Percentiles rank a stretch among this genome's conserved stretches.
phyloP scores from a whole-genome alignment of 1,140 invertebrate genomes.

The Mactra quadrangularis region DNA sequence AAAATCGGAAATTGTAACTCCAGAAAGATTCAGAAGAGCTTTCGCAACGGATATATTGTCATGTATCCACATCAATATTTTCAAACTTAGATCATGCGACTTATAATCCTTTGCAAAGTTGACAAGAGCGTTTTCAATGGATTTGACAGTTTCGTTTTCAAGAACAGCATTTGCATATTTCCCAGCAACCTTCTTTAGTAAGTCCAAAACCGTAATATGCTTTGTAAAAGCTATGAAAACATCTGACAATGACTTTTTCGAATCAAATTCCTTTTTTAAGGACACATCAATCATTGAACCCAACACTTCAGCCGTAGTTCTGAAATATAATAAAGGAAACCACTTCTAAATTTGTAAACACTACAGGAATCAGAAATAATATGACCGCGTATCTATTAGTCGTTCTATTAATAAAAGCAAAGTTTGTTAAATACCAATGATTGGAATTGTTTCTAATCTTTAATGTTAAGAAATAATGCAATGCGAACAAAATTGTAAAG shows the following conservation, averaged over 20 bases:
- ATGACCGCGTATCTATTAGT: too few species aligned
- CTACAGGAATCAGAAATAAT: too few species aligned
- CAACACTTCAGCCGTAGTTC: not conserved
- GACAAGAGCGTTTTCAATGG: not conserved
- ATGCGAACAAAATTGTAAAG: too few species aligned
- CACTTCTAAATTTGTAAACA: too few species aligned
- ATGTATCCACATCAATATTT: not conserved
- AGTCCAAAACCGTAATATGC: slow-evolving; percentile 6
- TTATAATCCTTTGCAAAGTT: not conserved
- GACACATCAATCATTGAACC: not conserved
- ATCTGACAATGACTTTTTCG: not conserved
- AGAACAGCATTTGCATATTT: not conserved
- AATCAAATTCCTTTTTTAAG: not conserved
- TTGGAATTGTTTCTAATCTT: too few species aligned
- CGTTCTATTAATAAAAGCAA: too few species aligned
- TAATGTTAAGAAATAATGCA: too few species aligned
- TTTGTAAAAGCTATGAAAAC: not conserved
- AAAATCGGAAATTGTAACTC: not conserved
- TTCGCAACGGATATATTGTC: not conserved
- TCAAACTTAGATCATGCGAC: not conserved
- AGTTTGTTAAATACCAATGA: too few species aligned
- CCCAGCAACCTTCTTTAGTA: not conserved
- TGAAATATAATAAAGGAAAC: too few species aligned
- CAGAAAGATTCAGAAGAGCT: not conserved
- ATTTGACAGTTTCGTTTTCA: not conserved